These are phyloP conservation scores for Callipepla squamata DNA, from an alignment of 2,113 vertebrate genomes.

Conservation along the genomic window DNA sequence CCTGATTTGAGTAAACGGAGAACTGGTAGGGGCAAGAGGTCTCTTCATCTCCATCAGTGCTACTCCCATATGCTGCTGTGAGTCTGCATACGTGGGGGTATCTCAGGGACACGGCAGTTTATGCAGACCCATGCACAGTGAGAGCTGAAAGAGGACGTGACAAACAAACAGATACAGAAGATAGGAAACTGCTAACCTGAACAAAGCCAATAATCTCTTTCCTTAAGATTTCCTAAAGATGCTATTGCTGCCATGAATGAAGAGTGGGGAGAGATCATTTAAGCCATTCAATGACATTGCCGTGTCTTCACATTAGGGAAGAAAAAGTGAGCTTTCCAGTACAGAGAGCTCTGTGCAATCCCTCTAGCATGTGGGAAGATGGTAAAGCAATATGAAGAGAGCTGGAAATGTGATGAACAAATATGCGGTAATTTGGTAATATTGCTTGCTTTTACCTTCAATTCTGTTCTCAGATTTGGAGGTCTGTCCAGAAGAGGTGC, in stretches of 20 bases:
- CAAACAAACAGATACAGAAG: neutral
- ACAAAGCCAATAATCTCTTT: neutral
- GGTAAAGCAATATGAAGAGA: slow-evolving; percentile 12
- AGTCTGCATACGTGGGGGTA: fast-evolving
- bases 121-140: neutral
- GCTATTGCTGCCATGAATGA: fast-evolving
- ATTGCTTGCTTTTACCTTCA: neutral
- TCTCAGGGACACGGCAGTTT: neutral
- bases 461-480: neutral
- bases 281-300: neutral
- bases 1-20: neutral
- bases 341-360: neutral
- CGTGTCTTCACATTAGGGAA: neutral
- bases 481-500: neutral
- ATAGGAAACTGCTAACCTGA: neutral
- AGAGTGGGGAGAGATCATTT: neutral
- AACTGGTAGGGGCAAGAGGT: neutral
- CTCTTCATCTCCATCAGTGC: neutral
- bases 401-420: neutral
- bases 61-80: neutral
- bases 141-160: neutral
- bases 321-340: neutral
- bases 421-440: neutral
- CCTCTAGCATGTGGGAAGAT: neutral
- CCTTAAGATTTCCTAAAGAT: neutral